phyloP scores from a whole-genome alignment of 2,888 invertebrate genomes.

The Escarpia spicata region DNA sequence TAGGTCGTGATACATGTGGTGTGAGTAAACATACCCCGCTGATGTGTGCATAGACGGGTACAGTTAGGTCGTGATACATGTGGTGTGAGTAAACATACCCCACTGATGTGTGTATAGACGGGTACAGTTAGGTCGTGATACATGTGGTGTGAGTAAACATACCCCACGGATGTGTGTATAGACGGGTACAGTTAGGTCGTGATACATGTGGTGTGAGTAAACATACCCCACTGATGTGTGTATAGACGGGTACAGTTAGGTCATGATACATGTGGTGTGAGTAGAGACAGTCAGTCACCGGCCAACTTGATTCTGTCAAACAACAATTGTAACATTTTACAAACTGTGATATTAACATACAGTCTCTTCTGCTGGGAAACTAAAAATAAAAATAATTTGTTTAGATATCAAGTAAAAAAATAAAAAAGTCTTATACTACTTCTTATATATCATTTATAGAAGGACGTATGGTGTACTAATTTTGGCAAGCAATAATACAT shows the following conservation, averaged over 20 bases:
- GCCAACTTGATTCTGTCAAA: conserved; percentile 33
- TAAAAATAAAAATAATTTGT: no score
- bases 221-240: conserved; percentile 90
- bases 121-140: no score
- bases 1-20: no score
- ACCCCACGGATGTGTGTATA: conserved; percentile 17
- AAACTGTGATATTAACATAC: not conserved
- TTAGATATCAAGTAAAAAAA: not conserved
- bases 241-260: conserved; percentile 84
- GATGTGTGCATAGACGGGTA: no score
- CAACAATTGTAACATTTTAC: not conserved
- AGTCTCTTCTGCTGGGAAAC: not conserved
- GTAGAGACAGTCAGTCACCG: conserved; percentile 39
- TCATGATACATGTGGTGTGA: conserved; percentile 53
- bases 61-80: no score
- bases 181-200: no score
- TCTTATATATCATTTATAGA: not conserved
- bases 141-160: no score
- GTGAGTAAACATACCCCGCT: no score
- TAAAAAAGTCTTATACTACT: not conserved
- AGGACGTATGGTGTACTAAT: not conserved
- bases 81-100: no score
- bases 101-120: no score
- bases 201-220: conserved; percentile 27
- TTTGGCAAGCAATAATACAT: not conserved